These are phyloP conservation scores for Tetragonula carbonaria DNA, from an alignment of 2,888 invertebrate genomes.

Conservation along the genomic window DNA sequence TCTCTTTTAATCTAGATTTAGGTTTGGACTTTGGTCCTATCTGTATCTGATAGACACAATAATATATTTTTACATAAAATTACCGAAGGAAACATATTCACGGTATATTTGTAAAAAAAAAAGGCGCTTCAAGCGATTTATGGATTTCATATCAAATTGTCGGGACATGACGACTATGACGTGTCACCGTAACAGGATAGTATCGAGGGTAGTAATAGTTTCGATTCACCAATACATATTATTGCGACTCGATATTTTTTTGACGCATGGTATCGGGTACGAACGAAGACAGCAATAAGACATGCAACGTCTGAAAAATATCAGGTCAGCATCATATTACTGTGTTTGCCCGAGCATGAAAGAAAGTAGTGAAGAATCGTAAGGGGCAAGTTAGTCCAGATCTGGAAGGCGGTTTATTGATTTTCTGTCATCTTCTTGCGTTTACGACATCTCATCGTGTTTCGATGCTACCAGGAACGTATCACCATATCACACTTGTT, in stretches of 20 bases:
- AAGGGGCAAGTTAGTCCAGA: background rate
- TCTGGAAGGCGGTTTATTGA: constrained; percentile 73
- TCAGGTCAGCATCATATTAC: constrained; percentile 75
- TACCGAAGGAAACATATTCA: background rate
- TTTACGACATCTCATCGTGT: constrained; percentile 83
- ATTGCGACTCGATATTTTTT: constrained; percentile 65
- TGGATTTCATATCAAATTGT: constrained; percentile 69
- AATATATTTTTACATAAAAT: background rate
- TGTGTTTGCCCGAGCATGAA: constrained; percentile 28
- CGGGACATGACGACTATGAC: constrained; percentile 73
- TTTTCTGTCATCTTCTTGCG: constrained; percentile 83
- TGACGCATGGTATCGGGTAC: constrained; percentile 39
- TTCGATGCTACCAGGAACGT: constrained; percentile 81
- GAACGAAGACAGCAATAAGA: constrained; percentile 61
- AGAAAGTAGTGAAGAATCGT: constrained; percentile 59
- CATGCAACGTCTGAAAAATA: constrained; percentile 76
- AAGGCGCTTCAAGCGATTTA: background rate
- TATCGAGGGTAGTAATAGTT: constrained; percentile 65
- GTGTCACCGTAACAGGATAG: constrained; percentile 77
- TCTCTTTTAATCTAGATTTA: background rate
- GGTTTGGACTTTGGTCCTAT: no score
- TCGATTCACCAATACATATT: constrained; percentile 67
- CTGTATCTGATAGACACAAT: background rate
- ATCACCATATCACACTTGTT: constrained; percentile 72
- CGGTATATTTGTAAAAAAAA: background rate